These are phyloP conservation scores for Agapornis roseicollis DNA, from an alignment of 2,113 vertebrate genomes.

Conservation along the genomic window DNA sequence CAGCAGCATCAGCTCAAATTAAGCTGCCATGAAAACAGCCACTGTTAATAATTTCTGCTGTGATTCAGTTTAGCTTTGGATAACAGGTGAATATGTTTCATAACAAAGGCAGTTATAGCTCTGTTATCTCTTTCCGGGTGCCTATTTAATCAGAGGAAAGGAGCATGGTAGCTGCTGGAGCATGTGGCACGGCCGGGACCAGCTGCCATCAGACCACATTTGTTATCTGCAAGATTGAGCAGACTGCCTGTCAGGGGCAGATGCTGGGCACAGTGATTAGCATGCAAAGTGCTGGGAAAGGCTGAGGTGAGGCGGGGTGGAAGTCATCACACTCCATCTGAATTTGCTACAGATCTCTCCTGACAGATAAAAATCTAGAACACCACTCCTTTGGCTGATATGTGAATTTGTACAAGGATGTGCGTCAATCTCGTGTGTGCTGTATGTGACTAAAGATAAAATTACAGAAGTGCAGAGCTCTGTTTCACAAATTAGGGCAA, in stretches of 20 bases:
- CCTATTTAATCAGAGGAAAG: conserved; percentile 59
- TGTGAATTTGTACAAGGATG: neutral
- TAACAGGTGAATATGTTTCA: conserved; percentile 84
- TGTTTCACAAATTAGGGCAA: neutral
- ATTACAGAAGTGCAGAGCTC: neutral
- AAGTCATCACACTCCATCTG: conserved; percentile 26
- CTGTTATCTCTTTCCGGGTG: conserved; percentile 58
- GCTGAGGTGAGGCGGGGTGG: neutral
- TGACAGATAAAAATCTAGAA: conserved; percentile 13
- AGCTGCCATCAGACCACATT: conserved; percentile 3
- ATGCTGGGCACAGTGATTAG: conserved; percentile 53
- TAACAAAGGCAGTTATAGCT: conserved; percentile 78
- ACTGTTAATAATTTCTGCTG: conserved; percentile 80
- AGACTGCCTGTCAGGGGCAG: conserved; percentile 64
- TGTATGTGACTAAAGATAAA: neutral
- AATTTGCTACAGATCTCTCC: conserved; percentile 40
- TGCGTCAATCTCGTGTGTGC: rapidly evolving
- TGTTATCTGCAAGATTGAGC: conserved; percentile 57
- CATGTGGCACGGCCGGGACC: neutral
- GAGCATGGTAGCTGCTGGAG: neutral
- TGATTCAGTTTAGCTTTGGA: conserved; percentile 75
- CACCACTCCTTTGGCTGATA: neutral
- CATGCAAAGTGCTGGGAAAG: conserved; percentile 51
- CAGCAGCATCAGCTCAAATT: conserved; percentile 77
- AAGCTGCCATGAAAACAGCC: conserved; percentile 79